Evolutionary conservation across 2,888 invertebrate species (phyloP).

Genomic region (Laspeyria flexula): DNA sequence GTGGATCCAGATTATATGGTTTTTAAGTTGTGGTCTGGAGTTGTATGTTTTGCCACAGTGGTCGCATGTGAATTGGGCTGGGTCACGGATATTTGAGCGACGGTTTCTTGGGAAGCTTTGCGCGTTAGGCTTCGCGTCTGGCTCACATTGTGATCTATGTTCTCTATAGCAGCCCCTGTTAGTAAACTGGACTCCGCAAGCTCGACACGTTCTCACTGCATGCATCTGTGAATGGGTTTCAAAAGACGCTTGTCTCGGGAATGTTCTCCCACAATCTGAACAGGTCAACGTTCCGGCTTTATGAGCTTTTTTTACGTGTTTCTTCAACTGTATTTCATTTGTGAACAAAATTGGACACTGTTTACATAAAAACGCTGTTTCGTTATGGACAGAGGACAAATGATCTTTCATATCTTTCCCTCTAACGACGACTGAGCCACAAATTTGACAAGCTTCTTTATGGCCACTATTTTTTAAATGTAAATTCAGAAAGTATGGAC

Average conservation of each 20-base stretch:
- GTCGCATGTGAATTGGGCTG: slow-evolving; percentile 72
- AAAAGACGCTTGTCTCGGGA: slow-evolving; percentile 61
- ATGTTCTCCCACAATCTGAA: slow-evolving; percentile 68
- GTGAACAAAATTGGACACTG: slow-evolving; percentile 65
- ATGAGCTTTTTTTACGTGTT: slow-evolving; percentile 62
- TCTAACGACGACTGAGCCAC: slow-evolving; percentile 59
- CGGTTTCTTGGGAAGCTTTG: slow-evolving; percentile 58
- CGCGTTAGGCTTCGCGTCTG: slow-evolving; percentile 67
- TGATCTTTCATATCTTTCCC: slow-evolving; percentile 67
- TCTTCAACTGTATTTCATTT: slow-evolving; percentile 49
- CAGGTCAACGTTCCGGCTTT: slow-evolving; percentile 61
- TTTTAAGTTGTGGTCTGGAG: slow-evolving; percentile 73
- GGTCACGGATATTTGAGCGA: slow-evolving; percentile 72
- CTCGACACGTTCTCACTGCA: slow-evolving; percentile 68
- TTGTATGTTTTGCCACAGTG: slow-evolving; percentile 71
- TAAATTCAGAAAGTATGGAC: slow-evolving; percentile 64
- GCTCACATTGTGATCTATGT: slow-evolving; percentile 72
- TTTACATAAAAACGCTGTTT: slow-evolving; percentile 53
- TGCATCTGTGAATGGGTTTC: slow-evolving; percentile 76
- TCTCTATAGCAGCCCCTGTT: slow-evolving; percentile 74
- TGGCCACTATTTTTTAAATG: slow-evolving; percentile 75
- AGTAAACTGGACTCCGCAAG: slow-evolving; percentile 70
- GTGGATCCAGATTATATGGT: slow-evolving; percentile 81
- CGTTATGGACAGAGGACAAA: slow-evolving; percentile 55
- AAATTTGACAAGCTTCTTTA: slow-evolving; percentile 69